A percentile compares a stretch with the other conserved stretches of the same genome.
Evolutionary conservation across 2,888 invertebrate genomes (phyloP).

Genomic region (Eueremaeus valkanovi): DNA sequence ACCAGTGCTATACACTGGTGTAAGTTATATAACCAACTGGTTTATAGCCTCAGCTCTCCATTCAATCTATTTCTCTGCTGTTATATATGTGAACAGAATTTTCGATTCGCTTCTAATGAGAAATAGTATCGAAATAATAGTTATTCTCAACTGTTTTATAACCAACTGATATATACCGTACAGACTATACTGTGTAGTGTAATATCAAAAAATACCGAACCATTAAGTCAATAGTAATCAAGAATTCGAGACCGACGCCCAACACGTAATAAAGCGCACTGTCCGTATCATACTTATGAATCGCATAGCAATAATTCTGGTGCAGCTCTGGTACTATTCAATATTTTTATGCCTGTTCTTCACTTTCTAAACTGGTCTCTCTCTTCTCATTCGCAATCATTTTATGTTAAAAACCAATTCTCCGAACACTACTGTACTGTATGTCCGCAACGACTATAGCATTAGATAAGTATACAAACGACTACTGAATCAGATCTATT

Average conservation of each 20-base stretch:
- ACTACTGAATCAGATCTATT: too few species aligned
- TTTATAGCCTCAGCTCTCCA: not conserved
- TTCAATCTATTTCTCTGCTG: not conserved
- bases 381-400: too few species aligned
- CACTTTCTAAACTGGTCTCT: too few species aligned
- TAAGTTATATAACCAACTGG: too few species aligned
- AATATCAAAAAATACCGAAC: not conserved
- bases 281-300: not conserved
- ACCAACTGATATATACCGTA: not conserved
- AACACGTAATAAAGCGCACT: conserved; percentile 3
- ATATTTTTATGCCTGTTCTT: too few species aligned
- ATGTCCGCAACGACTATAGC: too few species aligned
- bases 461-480: too few species aligned
- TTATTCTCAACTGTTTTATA: too few species aligned
- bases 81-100: not conserved
- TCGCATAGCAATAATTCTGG: not conserved
- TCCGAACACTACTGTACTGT: too few species aligned
- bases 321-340: too few species aligned
- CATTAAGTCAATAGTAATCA: conserved; percentile 17
- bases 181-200: not conserved
- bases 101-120: not conserved
- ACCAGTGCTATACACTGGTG: not conserved
- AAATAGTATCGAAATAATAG: conserved; percentile 11
- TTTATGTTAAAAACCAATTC: too few species aligned
- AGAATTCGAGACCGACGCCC: not conserved